Percentiles rank a stretch among this genome's conserved stretches.
Conservation (phyloP, 1,140 invertebrate genomes). For the Diachasma alloeum region DNA sequence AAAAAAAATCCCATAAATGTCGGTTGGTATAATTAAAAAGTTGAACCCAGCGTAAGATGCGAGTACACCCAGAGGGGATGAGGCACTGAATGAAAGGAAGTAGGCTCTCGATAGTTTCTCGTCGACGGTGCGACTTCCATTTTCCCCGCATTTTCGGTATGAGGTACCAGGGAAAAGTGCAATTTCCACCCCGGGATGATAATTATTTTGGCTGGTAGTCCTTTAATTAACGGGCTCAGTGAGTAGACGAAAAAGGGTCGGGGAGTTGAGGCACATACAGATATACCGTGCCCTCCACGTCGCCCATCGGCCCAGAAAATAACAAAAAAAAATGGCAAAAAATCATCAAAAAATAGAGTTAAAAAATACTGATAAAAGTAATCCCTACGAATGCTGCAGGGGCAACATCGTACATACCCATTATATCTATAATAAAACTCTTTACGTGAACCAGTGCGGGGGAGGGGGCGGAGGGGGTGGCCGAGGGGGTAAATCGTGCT, state of each 20-base stretch:
- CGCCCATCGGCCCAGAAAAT: not conserved
- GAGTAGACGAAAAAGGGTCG: not conserved
- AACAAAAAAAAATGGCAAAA: not conserved
- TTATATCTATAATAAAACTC: slow-evolving; percentile 7
- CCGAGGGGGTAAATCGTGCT: slow-evolving; percentile 9
- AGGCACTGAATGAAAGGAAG: not conserved
- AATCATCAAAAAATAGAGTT: not conserved
- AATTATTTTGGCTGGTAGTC: slow-evolving; percentile 20
- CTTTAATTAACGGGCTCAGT: slow-evolving; percentile 36
- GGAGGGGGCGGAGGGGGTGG: too few relatives aligned
- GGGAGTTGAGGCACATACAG: not conserved
- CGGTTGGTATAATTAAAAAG: slow-evolving; percentile 3
- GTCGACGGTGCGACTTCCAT: not conserved
- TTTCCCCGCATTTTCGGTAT: not conserved
- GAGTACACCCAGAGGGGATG: not conserved
- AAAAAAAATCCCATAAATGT: not conserved
- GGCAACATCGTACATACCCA: not conserved
- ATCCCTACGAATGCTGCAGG: not conserved
- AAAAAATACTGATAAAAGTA: not conserved
- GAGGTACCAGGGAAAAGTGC: not conserved
- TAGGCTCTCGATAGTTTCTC: slow-evolving; percentile 8
- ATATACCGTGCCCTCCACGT: not conserved
- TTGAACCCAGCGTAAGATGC: not conserved
- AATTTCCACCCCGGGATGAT: slow-evolving; percentile 5
- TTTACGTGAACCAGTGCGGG: not conserved